Base-by-base conservation (phyloP, 92 coral and sea anemone species). In the Palythoa heliodiscus region DNA sequence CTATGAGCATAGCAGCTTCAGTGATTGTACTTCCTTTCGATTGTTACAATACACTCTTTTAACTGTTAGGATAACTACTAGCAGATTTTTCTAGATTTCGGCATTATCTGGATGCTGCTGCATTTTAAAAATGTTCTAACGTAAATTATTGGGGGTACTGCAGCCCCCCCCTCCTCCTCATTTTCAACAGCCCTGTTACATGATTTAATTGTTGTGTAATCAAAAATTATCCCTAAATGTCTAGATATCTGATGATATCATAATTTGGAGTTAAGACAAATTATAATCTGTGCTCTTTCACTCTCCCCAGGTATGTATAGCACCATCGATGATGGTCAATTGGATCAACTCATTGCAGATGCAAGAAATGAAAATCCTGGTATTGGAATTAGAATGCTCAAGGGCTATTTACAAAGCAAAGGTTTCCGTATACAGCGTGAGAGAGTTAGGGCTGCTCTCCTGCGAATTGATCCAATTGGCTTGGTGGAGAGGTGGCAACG, bases 391-490 rank as follows among this genome's bases (percentile, higher is more conserved):
- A 71, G 92, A 74, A 73, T 89, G 87, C 76, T 80, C 19, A 89
- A 53, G 87, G 83, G 89, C 7, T 48, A 89, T 72, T 16, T 89
- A 22, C 70, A 24, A 19, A 52, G 92, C 73, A 73, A 70, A 70
- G 86, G 86, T n/a, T 50, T 53, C 11, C 58, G 83, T 13, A 64
- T 89, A 7, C 91, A 89, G 75, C 70, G 89, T 76, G 91, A 88
- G 63, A 88, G 91, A 76, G 87, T 83, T 17, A 55, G 91, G 8
- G 83, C 74, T 60, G 82, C 90, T 7, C 74, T 87, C 17, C 87
- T 87, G 19, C 82, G 87, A 47, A 84, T 87, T 88, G 91, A 88
- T 70, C 91, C 91, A 23, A 63, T 83, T 11, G 91, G 85, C n/a
- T 87, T 76, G 12, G 70, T 63, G 38, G 88, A 88, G 63, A 75